A percentile compares a stretch with the other conserved stretches of the same genome.
phyloP scores from a whole-genome alignment of 1,140 invertebrate species.

The Lordiphosa collinella region DNA sequence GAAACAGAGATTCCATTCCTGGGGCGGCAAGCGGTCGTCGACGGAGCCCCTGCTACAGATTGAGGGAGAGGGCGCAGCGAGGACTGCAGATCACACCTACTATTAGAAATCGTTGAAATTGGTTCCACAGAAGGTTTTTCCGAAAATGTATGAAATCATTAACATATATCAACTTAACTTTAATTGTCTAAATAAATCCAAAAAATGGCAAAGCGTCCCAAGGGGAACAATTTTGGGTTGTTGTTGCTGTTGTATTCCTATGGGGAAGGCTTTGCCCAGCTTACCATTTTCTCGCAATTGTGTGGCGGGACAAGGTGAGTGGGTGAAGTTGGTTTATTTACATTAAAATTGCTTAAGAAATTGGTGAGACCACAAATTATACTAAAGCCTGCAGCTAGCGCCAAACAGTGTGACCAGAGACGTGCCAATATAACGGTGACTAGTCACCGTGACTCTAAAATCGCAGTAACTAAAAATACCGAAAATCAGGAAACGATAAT shows the following conservation, averaged over 20 bases:
- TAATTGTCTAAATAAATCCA: conserved; percentile 57
- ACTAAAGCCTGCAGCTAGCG: no score
- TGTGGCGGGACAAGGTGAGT: background rate
- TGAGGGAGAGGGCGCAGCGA: conserved; percentile 7
- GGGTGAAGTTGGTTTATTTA: no score
- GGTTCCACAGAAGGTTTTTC: background rate
- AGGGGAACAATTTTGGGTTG: background rate
- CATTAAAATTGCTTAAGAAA: no score
- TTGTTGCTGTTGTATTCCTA: conserved; percentile 2
- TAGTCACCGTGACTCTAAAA: no score
- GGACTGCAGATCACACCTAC: conserved; percentile 25
- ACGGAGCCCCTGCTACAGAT: conserved; percentile 25
- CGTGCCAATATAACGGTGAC: no score
- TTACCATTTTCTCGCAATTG: conserved; percentile 1
- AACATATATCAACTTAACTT: conserved; percentile 34
- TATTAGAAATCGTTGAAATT: conserved; percentile 22
- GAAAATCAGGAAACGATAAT: no score
- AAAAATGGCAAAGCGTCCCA: conserved; percentile 34
- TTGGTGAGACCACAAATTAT: no score
- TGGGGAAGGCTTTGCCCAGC: background rate
- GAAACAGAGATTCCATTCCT: conserved; percentile 79
- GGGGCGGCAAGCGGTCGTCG: conserved; percentile 75
- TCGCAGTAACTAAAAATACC: no score
- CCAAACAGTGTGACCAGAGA: no score
- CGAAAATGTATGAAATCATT: conserved; percentile 54